Base-by-base conservation (phyloP, 2,113 vertebrate genomes). In the Gymnocephalus cernua region DNA sequence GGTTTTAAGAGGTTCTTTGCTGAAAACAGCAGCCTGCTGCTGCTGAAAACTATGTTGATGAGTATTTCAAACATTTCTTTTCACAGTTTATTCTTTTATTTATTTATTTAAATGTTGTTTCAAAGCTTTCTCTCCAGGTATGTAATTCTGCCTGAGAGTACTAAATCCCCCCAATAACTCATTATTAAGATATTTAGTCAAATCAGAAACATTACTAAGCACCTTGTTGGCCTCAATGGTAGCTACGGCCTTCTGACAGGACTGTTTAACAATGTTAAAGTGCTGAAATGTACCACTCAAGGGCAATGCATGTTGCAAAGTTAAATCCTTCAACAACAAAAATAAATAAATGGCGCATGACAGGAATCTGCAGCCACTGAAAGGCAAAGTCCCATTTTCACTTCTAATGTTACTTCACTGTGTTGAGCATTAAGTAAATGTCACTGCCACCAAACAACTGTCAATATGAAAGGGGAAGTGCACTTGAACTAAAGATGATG, bases 341-440 rank as follows among this genome's bases (percentile, higher is more conserved):
- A n/a, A n/a, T 2, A 21, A 25, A 61, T 16, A 74, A 59, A 76
- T 27, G 19, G 4, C 38, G 27, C 12, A 45, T n/a, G 48, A 57
- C 5, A 32, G 32, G 32, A 5, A 4, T 6, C 32, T 32, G 32
- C 53, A 71, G 67, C n/a, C 23, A 13, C 44, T 51, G 23, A 73
- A 63, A 38, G 56, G 53, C 27, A 61, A 83, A 47, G 48, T 29
- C 2, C n/a, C 59, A 4, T 72, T 74, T 68, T 83, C 50, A 67
- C 19, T 80, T 76, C 67, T 61, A 72, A 6, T 65, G 23, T 29
- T 14, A 21, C 77, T 67, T 41, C 27, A 18, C 21, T 48, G 35
- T 74, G 44, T 76, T 15, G 41, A 74, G 41, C 56, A 56, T 50
- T 64, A 29, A 70, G 64, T 77, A 76, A 63, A 72, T 45, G 56